Percentiles rank a stretch among this genome's conserved stretches.
phyloP scores from a whole-genome alignment of 2,797 vertebrate species.

The Pelodytes ibericus region DNA sequence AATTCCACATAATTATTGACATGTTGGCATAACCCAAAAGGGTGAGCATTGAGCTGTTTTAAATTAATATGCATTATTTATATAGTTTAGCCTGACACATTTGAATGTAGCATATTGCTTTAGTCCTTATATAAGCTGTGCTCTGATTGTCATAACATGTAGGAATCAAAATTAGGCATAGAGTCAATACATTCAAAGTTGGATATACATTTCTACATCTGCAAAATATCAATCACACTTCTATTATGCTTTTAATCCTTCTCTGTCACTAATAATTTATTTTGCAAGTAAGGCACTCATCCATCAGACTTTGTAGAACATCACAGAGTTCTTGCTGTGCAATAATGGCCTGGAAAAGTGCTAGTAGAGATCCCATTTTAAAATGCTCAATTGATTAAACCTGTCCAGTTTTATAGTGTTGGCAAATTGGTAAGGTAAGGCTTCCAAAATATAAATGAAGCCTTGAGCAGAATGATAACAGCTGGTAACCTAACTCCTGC shows the following conservation, averaged over 20 bases:
- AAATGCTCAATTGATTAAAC: not conserved
- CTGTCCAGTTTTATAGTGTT: conserved; percentile 7
- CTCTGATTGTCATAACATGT: not conserved
- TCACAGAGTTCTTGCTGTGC: not conserved
- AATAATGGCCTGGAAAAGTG: conserved; percentile 4
- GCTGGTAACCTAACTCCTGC: conserved; percentile 11
- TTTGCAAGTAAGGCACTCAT: not conserved
- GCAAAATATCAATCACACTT: not conserved
- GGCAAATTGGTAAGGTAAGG: not conserved
- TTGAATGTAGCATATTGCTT: not conserved
- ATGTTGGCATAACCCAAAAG: too few relatives aligned
- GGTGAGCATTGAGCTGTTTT: too few relatives aligned
- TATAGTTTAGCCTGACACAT: not conserved
- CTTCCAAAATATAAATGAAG: conserved; percentile 3
- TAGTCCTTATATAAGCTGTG: not conserved
- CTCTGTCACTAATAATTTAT: conserved; percentile 6
- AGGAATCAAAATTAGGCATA: not conserved
- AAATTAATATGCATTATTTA: too few relatives aligned
- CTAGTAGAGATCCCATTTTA: not conserved
- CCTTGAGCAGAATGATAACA: conserved; percentile 15
- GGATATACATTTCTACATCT: conserved; percentile 3
- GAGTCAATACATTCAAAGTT: conserved; percentile 1
- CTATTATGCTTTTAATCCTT: not conserved
- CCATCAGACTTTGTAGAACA: not conserved
- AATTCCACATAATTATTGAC: too few relatives aligned